Conservation (phyloP, 2,113 vertebrate species). For the Campylorhamphus procurvoides region DNA sequence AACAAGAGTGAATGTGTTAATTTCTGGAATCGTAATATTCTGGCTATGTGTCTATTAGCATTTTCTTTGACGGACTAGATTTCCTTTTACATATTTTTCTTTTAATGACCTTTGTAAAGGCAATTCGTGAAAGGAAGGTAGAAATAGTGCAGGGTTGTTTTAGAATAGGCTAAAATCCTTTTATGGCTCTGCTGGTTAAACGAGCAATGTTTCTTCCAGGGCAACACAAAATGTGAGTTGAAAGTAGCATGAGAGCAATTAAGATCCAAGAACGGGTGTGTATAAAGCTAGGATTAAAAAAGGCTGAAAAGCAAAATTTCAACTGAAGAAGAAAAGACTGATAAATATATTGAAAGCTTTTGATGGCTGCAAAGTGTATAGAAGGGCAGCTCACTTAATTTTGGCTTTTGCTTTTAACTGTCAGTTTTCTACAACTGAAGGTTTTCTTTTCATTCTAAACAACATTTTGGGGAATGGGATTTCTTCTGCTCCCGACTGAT, state of each 20-base stretch:
- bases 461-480: neutral
- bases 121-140: neutral
- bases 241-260: conserved; percentile 42
- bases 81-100: neutral
- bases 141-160: neutral
- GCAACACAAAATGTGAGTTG: neutral
- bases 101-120: neutral
- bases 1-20: neutral
- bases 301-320: conserved; percentile 4
- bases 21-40: neutral
- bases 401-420: conserved; percentile 19
- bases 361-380: neutral
- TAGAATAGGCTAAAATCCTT: neutral
- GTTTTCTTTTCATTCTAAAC: neutral
- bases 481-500: neutral
- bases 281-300: conserved; percentile 18
- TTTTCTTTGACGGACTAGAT: conserved; percentile 25
- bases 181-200: neutral
- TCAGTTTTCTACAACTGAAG: neutral
- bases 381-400: conserved; percentile 1
- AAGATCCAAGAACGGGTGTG: neutral
- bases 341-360: conserved; percentile 15
- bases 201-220: neutral
- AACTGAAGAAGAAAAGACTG: neutral
- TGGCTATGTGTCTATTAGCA: neutral